Evolutionary conservation across 2,113 vertebrate species (phyloP), one percentile per base, ranked within the genome.

Genomic region (Silurus meridionalis): DNA sequence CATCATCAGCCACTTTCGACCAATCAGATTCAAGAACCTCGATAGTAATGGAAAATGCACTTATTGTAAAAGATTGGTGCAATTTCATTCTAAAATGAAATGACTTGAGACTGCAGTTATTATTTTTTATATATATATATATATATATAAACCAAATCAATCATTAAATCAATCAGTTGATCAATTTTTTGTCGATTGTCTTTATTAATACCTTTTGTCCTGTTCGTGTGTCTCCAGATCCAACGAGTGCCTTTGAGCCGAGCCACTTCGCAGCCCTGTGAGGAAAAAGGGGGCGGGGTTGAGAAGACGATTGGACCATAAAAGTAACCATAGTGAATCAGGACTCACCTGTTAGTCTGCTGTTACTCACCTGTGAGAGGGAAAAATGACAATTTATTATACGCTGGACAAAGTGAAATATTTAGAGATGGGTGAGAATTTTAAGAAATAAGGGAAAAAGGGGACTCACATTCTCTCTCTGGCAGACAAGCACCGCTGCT

Each of bases 201-300:
- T 7, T 58, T 37, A 37, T 67, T 28, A 2, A 8, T 88, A 91
- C 90, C 89, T 89, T 78, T 80, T 66, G 48, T 89, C 77, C 1
- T 83, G 46, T 11, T 90, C 79, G 57, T 89, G 84, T 77, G 87
- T 89, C 28, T 95, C 94, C 82, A 94, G 84, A 88, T 95, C 94
- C 85, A 94, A 84, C 23, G 91, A 95, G 53, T 83, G 87, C 63
- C 91, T 91, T 5, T 89, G 80, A 80, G 21, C 83, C 19, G 8
- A 15, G 0, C 57, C 23, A 82, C 3, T 80, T 72, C 53, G 46
- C 6, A 3, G 19, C 13, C 58, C 80, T 82, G 71, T 4, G 58
- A 57, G 37, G 2, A 37, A 37, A 37, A 37, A 53, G 5, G 5
- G 46, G 61, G 74, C 10, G 25, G 74, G 19, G 74, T 78, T 25